These are phyloP conservation scores for Hyaena hyaena DNA, from an alignment of 2,113 vertebrate species.

Conservation along the genomic window DNA sequence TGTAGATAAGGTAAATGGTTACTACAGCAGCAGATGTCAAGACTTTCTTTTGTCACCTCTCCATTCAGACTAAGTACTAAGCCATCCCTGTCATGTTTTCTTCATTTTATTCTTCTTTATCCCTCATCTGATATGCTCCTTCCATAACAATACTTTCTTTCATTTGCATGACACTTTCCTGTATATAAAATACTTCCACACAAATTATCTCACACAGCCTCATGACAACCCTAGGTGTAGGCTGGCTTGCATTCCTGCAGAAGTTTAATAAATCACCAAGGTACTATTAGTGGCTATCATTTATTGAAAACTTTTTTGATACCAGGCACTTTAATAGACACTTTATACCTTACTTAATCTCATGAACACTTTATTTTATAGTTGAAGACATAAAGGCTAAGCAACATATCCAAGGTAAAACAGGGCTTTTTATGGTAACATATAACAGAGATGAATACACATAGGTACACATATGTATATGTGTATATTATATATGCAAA, in stretches of 20 bases:
- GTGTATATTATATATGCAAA: background rate
- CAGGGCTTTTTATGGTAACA: background rate
- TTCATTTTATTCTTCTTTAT: background rate
- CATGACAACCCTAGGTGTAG: background rate
- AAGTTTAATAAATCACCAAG: constrained; percentile 12
- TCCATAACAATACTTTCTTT: background rate
- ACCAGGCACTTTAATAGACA: background rate
- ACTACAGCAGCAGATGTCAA: background rate
- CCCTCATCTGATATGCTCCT: background rate
- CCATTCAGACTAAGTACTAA: background rate
- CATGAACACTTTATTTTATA: background rate
- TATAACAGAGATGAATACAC: background rate
- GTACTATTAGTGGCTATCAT: background rate
- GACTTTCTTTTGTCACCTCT: background rate
- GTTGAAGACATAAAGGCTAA: background rate
- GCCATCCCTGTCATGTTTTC: background rate
- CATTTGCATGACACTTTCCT: background rate
- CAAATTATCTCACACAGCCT: background rate
- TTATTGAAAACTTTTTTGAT: background rate
- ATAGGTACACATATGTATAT: background rate
- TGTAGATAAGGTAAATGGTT: background rate
- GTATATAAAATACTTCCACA: background rate
- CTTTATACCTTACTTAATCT: background rate
- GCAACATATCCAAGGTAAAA: background rate
- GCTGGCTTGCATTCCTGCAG: background rate